Evolutionary conservation across 1,140 invertebrate species (phyloP), one percentile per base, ranked within the genome.

Genomic region (Euura lappo): DNA sequence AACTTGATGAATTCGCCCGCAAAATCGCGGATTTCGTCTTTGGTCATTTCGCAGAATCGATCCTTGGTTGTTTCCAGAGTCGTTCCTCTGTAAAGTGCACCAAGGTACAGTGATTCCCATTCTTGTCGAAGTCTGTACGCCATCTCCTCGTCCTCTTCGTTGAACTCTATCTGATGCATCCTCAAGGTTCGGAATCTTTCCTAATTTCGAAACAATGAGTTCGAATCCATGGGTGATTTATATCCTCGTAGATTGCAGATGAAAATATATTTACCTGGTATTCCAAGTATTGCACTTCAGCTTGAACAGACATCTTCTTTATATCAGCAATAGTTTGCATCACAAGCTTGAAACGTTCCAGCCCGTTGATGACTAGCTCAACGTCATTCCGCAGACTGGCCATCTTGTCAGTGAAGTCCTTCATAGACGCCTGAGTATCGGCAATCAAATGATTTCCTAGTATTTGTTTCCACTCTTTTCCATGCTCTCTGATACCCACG

Each of bases 301-400:
- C 91, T 71, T 93, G 91, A 44, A 96, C 88, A 3, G 93, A 93
- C 78, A 92, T 90, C 47, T 91, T 89, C 78, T 93, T 93, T 64
- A 97, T 91, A 47, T 91, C 90, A 4, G 91, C 88, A 70, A 98
- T 96, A 0, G 93, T 93, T 78, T 92, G 91, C 90, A 97, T 93
- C 1, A 97, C 93, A 78, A 91, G 88, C 87, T 96, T 97, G 77
- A 97, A 94, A 74, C 94, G 91, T 71, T 95, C 93, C 8, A 97
- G 84, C 13, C 92, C 92, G 75, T 91, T 93, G 8, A 95, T 93
- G 46, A 92, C 91, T 78, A 91, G 89, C 76, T 94, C 91, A 13
- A 95, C 87, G 73, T 93, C 91, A 70, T 78, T 86, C 45, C 89
- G 87, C 5, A 92, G 89, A 43, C 82, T 84, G 28, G 90, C 87